Evolutionary conservation across 2,888 invertebrate species (phyloP), one percentile per base, ranked within the genome.

Genomic region (Penaeus monodon): DNA sequence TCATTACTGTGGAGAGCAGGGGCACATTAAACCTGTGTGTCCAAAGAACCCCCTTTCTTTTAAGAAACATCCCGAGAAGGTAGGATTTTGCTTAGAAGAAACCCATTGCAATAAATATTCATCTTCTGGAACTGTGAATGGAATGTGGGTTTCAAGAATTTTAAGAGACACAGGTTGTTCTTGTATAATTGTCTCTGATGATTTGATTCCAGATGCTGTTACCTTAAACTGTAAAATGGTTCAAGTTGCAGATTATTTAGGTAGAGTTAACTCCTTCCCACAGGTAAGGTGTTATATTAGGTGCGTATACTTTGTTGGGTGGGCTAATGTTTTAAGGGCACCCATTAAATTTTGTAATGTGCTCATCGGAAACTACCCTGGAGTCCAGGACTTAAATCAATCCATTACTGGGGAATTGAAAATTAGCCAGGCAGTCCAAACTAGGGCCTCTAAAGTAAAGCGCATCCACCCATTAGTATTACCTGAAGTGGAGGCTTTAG

Each of bases 21-120:
- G 66, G 24, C 38, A 81, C 27, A 12, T 66, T 24, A 33, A 29
- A 14, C 33, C 64, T 12, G 24, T 24, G 38, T 77, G 78, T 57
- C 84, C 84, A 4, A 65, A 77, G 38, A 77, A 84, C 17, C 84
- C 84, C 20, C 0, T n/a, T 17, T 33, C 66, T 8, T 84, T 65
- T 10, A 73, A 73, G 27, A 27, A 73, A 2, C 17, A 14, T n/a
- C n/a, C n/a, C n/a, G 14, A 73, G n/a, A 73, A 73, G 6, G 73
- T 73, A 33, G 73, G 24, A 1, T 27, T 27, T 27, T 73, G 73
- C 6, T 73, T 73, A 38, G 33, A 38, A 38, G 33, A 3, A 38
- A 38, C 33, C 6, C 33, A 3, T 38, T 2, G 33, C 33, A 38
- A 38, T 38, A 38, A 38, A 38, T 38, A 38, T 38, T 38, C 33